Conservation (phyloP, 2,888 invertebrate species). For the Chouioia cunea region DNA sequence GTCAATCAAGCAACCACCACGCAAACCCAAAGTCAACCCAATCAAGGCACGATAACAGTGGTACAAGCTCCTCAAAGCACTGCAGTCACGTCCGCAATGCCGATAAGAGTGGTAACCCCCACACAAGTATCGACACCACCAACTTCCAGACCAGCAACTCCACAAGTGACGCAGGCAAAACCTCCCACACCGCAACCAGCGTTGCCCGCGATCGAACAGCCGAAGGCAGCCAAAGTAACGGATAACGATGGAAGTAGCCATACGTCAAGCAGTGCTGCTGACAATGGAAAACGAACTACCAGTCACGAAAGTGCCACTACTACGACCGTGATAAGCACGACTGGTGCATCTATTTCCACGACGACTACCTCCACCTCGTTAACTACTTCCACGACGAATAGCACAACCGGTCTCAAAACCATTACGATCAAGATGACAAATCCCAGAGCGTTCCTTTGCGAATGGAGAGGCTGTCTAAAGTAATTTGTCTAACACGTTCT, state of each 20-base stretch:
- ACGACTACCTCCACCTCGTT: conserved; percentile 7
- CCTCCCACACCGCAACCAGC: conserved; percentile 44
- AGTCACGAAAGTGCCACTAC: conserved; percentile 47
- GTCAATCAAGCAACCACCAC: conserved; percentile 61
- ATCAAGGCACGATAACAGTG: conserved; percentile 42
- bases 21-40: background rate
- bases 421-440: conserved; percentile 67
- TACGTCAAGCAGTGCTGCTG: background rate
- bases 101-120: conserved; percentile 63
- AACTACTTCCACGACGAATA: background rate
- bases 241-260: conserved; percentile 46
- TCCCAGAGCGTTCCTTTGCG: conserved; percentile 76
- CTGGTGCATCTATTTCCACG: background rate
- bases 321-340: background rate
- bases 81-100: conserved; percentile 58
- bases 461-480: conserved; percentile 91
- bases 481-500: conserved; percentile 48
- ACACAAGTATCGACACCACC: conserved; percentile 66
- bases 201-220: conserved; percentile 7
- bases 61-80: conserved; percentile 61
- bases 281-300: conserved; percentile 50
- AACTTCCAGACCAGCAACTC: conserved; percentile 70
- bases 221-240: conserved; percentile 55
- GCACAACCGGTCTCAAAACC: conserved; percentile 58
- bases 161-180: conserved; percentile 51